Conservation (phyloP, 2,888 invertebrate species). For the Lysandra coridon region DNA sequence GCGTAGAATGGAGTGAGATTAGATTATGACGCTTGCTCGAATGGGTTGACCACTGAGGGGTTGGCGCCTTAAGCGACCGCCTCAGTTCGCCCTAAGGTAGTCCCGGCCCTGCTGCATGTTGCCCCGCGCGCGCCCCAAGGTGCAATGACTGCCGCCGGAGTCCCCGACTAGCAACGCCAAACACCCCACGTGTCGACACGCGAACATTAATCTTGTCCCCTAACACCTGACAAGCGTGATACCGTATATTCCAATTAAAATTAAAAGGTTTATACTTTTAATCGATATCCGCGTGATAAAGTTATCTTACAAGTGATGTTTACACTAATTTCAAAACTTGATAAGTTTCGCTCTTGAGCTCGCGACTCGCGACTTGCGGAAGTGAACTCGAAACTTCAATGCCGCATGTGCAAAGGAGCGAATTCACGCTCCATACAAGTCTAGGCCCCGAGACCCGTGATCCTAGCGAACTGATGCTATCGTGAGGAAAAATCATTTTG, state of each 20-base stretch:
- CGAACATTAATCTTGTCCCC: slow-evolving; percentile 71
- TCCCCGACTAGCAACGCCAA: slow-evolving; percentile 47
- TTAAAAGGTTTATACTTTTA: neutral
- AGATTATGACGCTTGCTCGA: too few relatives aligned
- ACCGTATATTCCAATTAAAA: neutral
- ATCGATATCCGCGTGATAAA: neutral
- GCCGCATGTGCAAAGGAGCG: too few relatives aligned
- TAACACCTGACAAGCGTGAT: slow-evolving; percentile 58
- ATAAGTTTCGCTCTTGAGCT: neutral
- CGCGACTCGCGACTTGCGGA: neutral
- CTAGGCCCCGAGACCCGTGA: too few relatives aligned
- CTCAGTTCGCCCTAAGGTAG: neutral
- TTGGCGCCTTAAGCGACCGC: neutral
- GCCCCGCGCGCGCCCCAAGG: slow-evolving; percentile 59
- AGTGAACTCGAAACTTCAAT: too few relatives aligned
- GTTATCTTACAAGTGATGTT: neutral
- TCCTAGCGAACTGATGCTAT: too few relatives aligned
- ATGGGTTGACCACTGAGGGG: neutral
- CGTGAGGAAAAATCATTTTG: too few relatives aligned
- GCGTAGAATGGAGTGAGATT: neutral
- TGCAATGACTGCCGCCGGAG: slow-evolving; percentile 72
- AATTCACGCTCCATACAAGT: too few relatives aligned
- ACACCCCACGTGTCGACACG: slow-evolving; percentile 68
- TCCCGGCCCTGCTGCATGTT: slow-evolving; percentile 57
- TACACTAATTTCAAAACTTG: neutral